Conservation (phyloP, 1,140 invertebrate species). For the Leptinotarsa undecemlineata region DNA sequence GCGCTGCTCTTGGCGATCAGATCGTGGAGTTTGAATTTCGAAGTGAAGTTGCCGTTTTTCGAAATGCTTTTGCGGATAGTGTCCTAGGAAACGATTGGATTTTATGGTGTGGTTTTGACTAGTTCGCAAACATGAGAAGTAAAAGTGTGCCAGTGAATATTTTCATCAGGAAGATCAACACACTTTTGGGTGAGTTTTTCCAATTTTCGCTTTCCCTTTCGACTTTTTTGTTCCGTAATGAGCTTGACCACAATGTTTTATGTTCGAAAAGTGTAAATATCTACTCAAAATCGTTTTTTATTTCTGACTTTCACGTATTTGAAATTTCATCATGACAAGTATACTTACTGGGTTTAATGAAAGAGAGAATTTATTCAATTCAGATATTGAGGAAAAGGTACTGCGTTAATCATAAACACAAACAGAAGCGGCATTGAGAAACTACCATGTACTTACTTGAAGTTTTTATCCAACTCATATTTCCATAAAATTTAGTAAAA, state of each 20-base stretch:
- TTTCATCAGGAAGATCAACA: conserved; percentile 42
- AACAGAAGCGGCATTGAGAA: too few species aligned
- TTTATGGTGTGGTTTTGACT: neutral
- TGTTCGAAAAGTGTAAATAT: too few species aligned
- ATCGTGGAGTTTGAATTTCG: neutral
- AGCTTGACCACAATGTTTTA: too few species aligned
- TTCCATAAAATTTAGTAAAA: too few species aligned
- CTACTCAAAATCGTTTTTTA: neutral
- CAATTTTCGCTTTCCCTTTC: neutral
- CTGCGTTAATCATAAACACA: too few species aligned
- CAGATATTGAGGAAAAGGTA: too few species aligned
- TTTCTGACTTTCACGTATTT: neutral
- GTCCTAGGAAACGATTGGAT: neutral
- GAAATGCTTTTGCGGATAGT: neutral
- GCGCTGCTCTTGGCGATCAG: neutral
- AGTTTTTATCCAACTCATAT: too few species aligned
- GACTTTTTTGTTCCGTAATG: too few species aligned
- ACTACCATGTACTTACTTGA: too few species aligned
- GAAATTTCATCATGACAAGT: neutral
- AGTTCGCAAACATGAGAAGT: conserved; percentile 36
- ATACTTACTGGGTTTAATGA: neutral
- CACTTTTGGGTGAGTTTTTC: conserved; percentile 35
- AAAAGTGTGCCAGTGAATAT: conserved; percentile 43
- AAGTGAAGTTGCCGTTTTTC: neutral
- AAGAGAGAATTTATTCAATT: too few species aligned